These are phyloP conservation scores for Pollicipes pollicipes DNA, from an alignment of 1,140 invertebrate species.

Conservation along the genomic window DNA sequence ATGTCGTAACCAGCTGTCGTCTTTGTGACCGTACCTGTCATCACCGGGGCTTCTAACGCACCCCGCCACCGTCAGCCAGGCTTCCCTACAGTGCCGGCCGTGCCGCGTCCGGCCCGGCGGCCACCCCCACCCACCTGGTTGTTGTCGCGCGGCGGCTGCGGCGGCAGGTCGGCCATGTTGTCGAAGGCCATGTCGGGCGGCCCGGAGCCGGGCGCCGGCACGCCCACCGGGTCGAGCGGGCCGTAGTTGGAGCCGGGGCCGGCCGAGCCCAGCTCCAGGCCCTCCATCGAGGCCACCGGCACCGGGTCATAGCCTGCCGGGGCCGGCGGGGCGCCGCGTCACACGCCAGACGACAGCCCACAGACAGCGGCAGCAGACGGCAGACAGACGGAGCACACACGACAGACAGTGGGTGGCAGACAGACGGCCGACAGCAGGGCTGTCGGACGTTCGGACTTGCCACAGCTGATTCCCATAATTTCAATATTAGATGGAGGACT, in stretches of 20 bases:
- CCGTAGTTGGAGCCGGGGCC: slow-evolving; percentile 42
- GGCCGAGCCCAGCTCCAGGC: slow-evolving; percentile 62
- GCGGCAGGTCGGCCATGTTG: slow-evolving; percentile 46
- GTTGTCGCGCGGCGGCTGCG: slow-evolving; percentile 66
- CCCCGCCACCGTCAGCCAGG: no score
- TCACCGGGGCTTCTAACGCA: no score
- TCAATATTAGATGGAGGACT: no score
- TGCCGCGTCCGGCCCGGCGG: background rate
- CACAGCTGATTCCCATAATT: no score
- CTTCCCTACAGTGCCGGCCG: background rate
- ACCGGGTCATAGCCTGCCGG: slow-evolving; percentile 78
- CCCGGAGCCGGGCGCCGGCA: slow-evolving; percentile 40
- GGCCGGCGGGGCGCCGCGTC: slow-evolving; percentile 8
- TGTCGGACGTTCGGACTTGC: no score
- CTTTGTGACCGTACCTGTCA: no score
- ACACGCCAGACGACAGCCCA: background rate
- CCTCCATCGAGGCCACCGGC: slow-evolving; percentile 92
- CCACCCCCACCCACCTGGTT: slow-evolving; percentile 70
- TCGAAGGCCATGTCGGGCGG: slow-evolving; percentile 62
- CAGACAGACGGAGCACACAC: no score
- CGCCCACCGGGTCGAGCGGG: slow-evolving; percentile 68
- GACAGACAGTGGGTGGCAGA: no score
- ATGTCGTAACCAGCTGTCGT: no score
- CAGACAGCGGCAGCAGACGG: no score
- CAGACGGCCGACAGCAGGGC: no score